Percentiles rank a stretch among this genome's conserved stretches.
phyloP scores from a whole-genome alignment of 2,888 invertebrate species.

The Ophioninae sp. region DNA sequence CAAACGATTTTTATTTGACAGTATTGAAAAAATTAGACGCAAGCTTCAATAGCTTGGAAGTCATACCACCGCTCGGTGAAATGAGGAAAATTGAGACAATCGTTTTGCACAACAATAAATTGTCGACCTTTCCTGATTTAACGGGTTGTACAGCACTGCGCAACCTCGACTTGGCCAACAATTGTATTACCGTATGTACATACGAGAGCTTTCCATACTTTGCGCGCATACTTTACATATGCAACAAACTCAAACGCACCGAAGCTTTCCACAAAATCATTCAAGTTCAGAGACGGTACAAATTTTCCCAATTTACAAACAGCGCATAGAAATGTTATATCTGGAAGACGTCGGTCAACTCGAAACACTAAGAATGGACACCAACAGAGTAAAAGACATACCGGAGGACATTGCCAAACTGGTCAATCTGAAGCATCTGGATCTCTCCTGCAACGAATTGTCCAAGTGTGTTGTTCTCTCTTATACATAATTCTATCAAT shows the following conservation, averaged over 20 bases:
- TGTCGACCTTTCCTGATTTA: slow-evolving; percentile 88
- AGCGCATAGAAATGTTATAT: slow-evolving; percentile 88
- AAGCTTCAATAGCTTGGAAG: slow-evolving; percentile 87
- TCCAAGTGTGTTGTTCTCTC: slow-evolving; percentile 78
- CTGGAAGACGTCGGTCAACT: slow-evolving; percentile 88
- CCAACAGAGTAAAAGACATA: slow-evolving; percentile 89
- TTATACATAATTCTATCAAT: background rate
- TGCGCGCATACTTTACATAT: background rate
- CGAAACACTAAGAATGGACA: slow-evolving; percentile 89
- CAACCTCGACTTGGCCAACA: slow-evolving; percentile 92
- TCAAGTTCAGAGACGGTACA: background rate
- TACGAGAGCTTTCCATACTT: slow-evolving; percentile 24
- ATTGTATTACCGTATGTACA: slow-evolving; percentile 86
- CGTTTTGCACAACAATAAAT: slow-evolving; percentile 91
- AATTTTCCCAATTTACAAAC: slow-evolving; percentile 67
- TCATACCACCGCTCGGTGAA: slow-evolving; percentile 87
- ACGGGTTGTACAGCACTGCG: slow-evolving; percentile 89
- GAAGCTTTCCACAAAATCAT: background rate
- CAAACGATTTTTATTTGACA: slow-evolving; percentile 75
- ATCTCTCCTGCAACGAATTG: slow-evolving; percentile 91
- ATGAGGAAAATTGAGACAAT: slow-evolving; percentile 88
- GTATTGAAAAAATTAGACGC: slow-evolving; percentile 88
- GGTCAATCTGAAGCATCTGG: slow-evolving; percentile 90
- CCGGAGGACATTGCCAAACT: slow-evolving; percentile 91
- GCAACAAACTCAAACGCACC: slow-evolving; percentile 4